A percentile compares a stretch with the other conserved stretches of the same genome.
Evolutionary conservation across 2,797 vertebrate species (phyloP).

Genomic region (Chaetophractus vellerosus): DNA sequence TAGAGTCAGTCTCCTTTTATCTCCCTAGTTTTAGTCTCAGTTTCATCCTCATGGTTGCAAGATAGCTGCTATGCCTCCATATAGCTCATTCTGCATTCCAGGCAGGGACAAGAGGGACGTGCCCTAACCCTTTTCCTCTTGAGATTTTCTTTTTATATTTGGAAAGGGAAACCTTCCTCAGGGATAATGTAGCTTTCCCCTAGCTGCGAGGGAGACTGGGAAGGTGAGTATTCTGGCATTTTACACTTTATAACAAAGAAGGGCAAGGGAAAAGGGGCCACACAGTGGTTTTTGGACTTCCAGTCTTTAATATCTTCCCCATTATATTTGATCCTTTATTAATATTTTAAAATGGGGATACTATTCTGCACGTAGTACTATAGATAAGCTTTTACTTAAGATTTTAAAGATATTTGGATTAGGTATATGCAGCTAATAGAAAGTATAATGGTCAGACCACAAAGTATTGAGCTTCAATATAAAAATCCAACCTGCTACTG

Average conservation of each 20-base stretch:
- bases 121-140: background rate
- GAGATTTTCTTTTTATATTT: constrained; percentile 41
- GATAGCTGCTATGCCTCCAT: background rate
- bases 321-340: background rate
- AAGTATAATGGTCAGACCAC: background rate
- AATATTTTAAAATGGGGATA: background rate
- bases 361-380: constrained; percentile 40
- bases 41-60: background rate
- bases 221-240: background rate
- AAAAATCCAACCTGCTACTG: constrained; percentile 29
- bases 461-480: constrained; percentile 29
- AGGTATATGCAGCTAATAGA: constrained; percentile 12
- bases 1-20: background rate
- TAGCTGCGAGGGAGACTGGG: background rate
- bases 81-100: constrained; percentile 49
- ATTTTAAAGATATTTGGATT: constrained; percentile 44
- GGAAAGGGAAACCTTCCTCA: background rate
- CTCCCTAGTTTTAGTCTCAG: background rate
- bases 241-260: background rate
- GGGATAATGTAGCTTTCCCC: background rate
- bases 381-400: constrained; percentile 45
- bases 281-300: background rate
- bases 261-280: background rate
- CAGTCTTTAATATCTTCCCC: background rate
- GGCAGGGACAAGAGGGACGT: background rate